Evolutionary conservation across 2,113 vertebrate species (phyloP), one percentile per base, ranked within the genome.

Genomic region (Cnemophilus loriae): DNA sequence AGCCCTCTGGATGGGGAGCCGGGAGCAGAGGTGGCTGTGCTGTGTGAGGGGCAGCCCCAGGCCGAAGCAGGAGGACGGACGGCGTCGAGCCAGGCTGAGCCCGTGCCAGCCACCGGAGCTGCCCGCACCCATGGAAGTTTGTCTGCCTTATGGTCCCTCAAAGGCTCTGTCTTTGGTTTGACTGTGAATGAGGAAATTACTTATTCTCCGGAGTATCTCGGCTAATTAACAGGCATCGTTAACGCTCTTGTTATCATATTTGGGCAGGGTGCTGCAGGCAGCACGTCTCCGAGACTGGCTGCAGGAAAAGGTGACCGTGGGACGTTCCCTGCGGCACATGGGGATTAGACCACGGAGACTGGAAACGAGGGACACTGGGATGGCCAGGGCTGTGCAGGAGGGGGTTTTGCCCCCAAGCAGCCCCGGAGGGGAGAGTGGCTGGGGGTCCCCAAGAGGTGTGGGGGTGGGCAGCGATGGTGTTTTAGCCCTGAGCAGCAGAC

Each of bases 211-310:
- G 86, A 3, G 65, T 60, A 57, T 61, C 90, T 87, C 4, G 0
- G 87, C 93, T 97, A 93, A 97, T 97, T 97, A 97, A 74, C 93
- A 87, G 84, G 41, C 73, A 16, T 90, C 22, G 4, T 91, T 95
- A 96, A 59, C 3, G 6, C 37, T 92, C 93, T 69, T 33, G 60
- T 91, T 86, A 86, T 67, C 88, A 33, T 50, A 46, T 26, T 60
- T 32, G 84, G 74, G 76, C 52, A 91, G 95, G 87, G 79, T 56
- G 91, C 81, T 81, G 39, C 8, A 10, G 73, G 80, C 84, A 83
- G 69, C 67, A 22, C 1, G 1, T 84, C 52, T 57, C 60, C 1
- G 10, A 37, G 69, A 42, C 39, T 9, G 33, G 75, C 81, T 71
- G 75, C 53, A 53, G 79, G 79, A 52, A 77, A 89, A 89, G 85